Conservation (phyloP, 1,140 invertebrate species). For the Cecropterus lyciades region DNA sequence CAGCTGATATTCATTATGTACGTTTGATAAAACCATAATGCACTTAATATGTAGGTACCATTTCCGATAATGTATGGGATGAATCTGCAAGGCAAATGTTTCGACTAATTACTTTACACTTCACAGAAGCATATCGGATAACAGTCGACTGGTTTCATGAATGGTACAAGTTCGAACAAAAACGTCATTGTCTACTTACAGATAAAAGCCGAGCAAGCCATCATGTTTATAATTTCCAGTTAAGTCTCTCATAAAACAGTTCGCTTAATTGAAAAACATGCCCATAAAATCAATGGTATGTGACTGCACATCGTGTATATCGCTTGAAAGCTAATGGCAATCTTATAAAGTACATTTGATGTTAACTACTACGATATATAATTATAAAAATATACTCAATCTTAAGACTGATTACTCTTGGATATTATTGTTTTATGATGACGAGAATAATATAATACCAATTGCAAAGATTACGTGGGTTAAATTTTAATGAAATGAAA, state of each 20-base stretch:
- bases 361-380: constrained; percentile 11
- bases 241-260: constrained; percentile 39
- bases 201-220: constrained; percentile 17
- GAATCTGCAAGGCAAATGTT: constrained; percentile 15
- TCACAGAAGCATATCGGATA: constrained; percentile 25
- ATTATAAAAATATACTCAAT: neutral
- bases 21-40: no score
- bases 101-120: constrained; percentile 32
- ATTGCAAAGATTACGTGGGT: no score
- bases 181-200: constrained; percentile 22
- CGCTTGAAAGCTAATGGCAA: constrained; percentile 36
- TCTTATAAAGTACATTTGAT: constrained; percentile 14
- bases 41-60: no score
- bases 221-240: constrained; percentile 30
- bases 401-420: neutral
- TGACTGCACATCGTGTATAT: constrained; percentile 22
- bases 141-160: constrained; percentile 27
- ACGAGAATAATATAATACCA: no score
- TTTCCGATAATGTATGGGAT: neutral
- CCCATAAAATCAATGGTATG: constrained; percentile 40
- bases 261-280: constrained; percentile 47
- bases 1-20: no score
- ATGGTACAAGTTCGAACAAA: constrained; percentile 26
- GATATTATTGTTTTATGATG: neutral
- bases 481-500: no score